These are phyloP conservation scores for Synodontis membranacea DNA, from an alignment of 2,113 vertebrate genomes.

Conservation along the genomic window DNA sequence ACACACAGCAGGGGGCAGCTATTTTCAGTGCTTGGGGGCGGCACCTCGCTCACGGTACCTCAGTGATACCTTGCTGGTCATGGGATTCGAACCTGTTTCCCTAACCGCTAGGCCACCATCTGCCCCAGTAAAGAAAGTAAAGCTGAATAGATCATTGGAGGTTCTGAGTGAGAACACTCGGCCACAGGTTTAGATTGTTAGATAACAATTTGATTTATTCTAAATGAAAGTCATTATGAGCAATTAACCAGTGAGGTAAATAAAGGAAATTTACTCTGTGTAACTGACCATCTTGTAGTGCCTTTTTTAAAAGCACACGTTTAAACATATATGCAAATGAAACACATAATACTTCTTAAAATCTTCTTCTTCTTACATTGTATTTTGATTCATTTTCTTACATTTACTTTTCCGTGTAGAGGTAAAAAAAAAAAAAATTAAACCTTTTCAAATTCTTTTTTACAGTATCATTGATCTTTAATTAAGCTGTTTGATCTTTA, in stretches of 20 bases:
- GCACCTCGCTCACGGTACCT: too few relatives aligned
- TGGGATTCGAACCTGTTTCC: too few relatives aligned
- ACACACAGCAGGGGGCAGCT: too few relatives aligned
- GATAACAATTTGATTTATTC: neutral
- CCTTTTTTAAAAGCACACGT: too few relatives aligned
- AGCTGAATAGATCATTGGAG: neutral
- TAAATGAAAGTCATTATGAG: neutral
- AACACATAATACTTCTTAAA: neutral
- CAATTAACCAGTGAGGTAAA: neutral
- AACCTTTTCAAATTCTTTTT: too few relatives aligned
- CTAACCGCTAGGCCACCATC: too few relatives aligned
- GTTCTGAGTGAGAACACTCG: neutral
- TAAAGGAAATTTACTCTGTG: neutral
- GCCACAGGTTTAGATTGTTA: neutral
- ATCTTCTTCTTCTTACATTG: neutral
- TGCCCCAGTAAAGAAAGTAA: neutral
- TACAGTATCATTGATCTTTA: too few relatives aligned
- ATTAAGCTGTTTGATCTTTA: neutral
- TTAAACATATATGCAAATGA: too few relatives aligned
- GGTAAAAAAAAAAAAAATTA: too few relatives aligned
- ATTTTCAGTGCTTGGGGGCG: too few relatives aligned
- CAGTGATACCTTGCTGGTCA: too few relatives aligned
- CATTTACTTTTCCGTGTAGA: neutral
- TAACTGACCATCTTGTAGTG: too few relatives aligned
- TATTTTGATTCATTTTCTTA: neutral